Evolutionary conservation across 2,888 invertebrate genomes (phyloP).

Genomic region (Trissonchulus sp.): DNA sequence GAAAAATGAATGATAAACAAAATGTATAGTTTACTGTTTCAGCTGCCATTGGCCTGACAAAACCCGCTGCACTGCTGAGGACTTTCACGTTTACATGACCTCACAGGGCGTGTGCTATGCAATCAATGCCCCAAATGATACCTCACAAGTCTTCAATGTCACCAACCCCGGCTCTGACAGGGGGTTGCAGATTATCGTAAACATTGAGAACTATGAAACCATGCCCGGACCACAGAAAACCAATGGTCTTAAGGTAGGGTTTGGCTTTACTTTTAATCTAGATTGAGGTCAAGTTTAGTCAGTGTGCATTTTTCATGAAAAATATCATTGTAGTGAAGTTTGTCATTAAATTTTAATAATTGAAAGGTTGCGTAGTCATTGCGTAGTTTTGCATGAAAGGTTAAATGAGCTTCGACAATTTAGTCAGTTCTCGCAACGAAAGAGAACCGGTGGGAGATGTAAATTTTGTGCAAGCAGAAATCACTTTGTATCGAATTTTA

Average conservation of each 20-base stretch:
- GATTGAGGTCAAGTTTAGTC: neutral
- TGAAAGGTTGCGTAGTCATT: too few species aligned
- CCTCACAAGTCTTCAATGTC: neutral
- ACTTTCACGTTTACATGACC: slow-evolving; percentile 16
- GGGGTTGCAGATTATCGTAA: slow-evolving; percentile 26
- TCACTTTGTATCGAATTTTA: too few species aligned
- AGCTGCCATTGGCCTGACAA: slow-evolving; percentile 30
- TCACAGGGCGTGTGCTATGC: slow-evolving; percentile 30
- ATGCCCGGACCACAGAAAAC: slow-evolving; percentile 32
- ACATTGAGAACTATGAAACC: slow-evolving; percentile 28
- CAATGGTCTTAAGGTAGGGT: slow-evolving; percentile 29
- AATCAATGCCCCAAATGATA: slow-evolving; percentile 15
- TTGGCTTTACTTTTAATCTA: neutral
- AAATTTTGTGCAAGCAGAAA: too few species aligned
- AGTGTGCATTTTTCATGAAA: too few species aligned
- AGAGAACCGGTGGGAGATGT: too few species aligned
- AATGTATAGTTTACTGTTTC: too few species aligned
- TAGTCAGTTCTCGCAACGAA: too few species aligned
- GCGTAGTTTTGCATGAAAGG: too few species aligned
- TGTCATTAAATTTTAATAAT: too few species aligned
- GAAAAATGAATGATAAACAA: too few species aligned
- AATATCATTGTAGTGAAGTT: too few species aligned
- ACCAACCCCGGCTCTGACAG: slow-evolving; percentile 22
- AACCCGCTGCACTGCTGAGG: neutral
- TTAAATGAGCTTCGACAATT: too few species aligned